Evolutionary conservation across 2,888 invertebrate genomes (phyloP).

Genomic region (Mythimna vitellina): DNA sequence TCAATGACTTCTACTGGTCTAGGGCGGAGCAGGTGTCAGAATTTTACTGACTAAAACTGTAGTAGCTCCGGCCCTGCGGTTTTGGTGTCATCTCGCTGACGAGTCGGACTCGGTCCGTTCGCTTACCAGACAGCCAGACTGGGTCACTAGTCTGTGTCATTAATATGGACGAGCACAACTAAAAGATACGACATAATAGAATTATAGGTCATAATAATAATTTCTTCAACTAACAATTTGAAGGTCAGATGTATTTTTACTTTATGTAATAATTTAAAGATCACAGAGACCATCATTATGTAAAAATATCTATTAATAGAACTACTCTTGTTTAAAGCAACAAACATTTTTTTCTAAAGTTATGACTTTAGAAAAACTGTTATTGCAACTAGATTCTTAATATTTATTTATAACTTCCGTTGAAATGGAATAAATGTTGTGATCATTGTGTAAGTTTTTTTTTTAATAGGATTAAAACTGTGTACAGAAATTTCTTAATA

Average conservation of each 20-base stretch:
- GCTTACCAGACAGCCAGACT: too few relatives aligned
- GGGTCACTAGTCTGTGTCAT: too few relatives aligned
- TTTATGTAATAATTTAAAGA: background rate
- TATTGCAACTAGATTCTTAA: background rate
- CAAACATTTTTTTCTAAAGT: slow-evolving; percentile 1
- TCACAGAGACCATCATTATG: background rate
- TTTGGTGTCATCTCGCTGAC: too few relatives aligned
- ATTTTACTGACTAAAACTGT: too few relatives aligned
- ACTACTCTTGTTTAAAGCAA: background rate
- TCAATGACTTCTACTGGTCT: too few relatives aligned
- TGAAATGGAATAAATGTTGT: background rate
- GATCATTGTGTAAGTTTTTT: background rate
- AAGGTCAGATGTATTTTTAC: background rate
- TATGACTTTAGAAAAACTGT: too few relatives aligned
- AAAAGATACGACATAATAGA: too few relatives aligned
- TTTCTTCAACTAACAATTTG: background rate
- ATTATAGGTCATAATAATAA: background rate
- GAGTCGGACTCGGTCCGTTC: too few relatives aligned
- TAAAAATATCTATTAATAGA: background rate
- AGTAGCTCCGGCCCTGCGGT: too few relatives aligned
- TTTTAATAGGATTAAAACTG: background rate
- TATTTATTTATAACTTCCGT: slow-evolving; percentile 15
- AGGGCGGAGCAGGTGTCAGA: too few relatives aligned
- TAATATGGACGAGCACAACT: too few relatives aligned
- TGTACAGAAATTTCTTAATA: background rate